phyloP scores from a whole-genome alignment of 1,140 invertebrate genomes.

The Tetragonula clypearis region DNA sequence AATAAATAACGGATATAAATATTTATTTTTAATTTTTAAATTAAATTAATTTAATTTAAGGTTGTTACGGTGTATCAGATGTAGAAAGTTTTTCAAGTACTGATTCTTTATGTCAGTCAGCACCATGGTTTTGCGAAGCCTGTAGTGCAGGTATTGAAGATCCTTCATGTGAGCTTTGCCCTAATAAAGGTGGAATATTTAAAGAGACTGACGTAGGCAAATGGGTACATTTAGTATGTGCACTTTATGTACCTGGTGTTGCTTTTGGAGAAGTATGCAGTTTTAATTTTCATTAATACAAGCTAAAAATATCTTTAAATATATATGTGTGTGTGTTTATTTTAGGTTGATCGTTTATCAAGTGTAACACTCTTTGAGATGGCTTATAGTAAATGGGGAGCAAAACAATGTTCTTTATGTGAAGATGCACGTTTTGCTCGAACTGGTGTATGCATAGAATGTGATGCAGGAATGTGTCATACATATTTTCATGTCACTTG shows the following conservation, averaged over 20 bases:
- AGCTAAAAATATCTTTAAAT: conserved; percentile 17
- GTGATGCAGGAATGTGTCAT: conserved; percentile 98
- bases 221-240: conserved; percentile 99
- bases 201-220: conserved; percentile 98
- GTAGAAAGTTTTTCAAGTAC: conserved; percentile 94
- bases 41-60: conserved; percentile 74
- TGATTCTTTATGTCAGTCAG: conserved; percentile 95
- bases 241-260: conserved; percentile 97
- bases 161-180: conserved; percentile 94
- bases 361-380: conserved; percentile 97
- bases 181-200: conserved; percentile 93
- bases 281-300: conserved; percentile 43
- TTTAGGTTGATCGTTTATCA: conserved; percentile 89
- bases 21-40: not conserved
- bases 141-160: conserved; percentile 94
- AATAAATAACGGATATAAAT: not conserved
- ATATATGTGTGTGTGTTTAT: conserved; percentile 23
- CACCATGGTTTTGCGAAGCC: conserved; percentile 99
- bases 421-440: conserved; percentile 92
- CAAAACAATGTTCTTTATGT: conserved; percentile 93
- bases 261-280: conserved; percentile 92
- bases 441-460: conserved; percentile 97
- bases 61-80: conserved; percentile 98
- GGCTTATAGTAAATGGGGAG: conserved; percentile 97
- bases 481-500: conserved; percentile 99